Evolutionary conservation across 2,888 invertebrate species (phyloP).

Genomic region (Bugulina stolonifera): DNA sequence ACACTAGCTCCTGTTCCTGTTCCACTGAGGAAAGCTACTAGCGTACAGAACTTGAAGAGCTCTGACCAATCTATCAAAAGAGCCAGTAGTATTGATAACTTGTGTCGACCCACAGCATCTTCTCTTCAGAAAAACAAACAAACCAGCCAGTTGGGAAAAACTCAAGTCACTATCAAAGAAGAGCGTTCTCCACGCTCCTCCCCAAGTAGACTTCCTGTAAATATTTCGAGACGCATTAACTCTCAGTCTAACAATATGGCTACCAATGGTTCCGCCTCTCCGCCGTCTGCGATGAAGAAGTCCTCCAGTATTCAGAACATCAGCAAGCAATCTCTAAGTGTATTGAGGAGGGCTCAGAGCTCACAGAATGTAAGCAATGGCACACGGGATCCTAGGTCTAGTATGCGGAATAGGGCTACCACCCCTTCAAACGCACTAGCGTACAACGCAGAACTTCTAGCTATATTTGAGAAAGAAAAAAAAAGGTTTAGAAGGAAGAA

Average conservation of each 20-base stretch:
- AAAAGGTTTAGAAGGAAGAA: slow-evolving; percentile 49
- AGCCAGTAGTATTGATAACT: slow-evolving; percentile 12
- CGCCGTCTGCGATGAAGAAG: slow-evolving; percentile 36
- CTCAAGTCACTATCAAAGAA: neutral
- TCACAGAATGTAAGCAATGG: slow-evolving; percentile 48
- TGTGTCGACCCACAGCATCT: slow-evolving; percentile 28
- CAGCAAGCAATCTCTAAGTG: slow-evolving; percentile 8
- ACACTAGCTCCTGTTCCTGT: neutral
- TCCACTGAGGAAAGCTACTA: neutral
- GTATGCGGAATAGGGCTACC: slow-evolving; percentile 23
- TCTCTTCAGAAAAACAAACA: slow-evolving; percentile 32
- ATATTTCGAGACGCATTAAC: neutral
- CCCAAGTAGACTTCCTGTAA: slow-evolving; percentile 19
- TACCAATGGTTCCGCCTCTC: slow-evolving; percentile 20
- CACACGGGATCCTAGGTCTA: slow-evolving; percentile 33
- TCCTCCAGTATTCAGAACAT: slow-evolving; percentile 38
- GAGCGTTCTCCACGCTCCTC: slow-evolving; percentile 6
- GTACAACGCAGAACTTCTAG: slow-evolving; percentile 51
- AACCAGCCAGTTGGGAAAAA: neutral
- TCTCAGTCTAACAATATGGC: neutral
- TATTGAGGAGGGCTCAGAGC: slow-evolving; percentile 2
- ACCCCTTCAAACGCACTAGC: slow-evolving; percentile 52
- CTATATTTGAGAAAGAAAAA: slow-evolving; percentile 54
- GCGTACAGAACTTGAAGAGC: slow-evolving; percentile 25
- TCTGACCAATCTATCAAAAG: neutral